A percentile compares a stretch with the other conserved stretches of the same genome.
Conservation (phyloP, 2,113 vertebrate genomes). For the Pagrus major region DNA sequence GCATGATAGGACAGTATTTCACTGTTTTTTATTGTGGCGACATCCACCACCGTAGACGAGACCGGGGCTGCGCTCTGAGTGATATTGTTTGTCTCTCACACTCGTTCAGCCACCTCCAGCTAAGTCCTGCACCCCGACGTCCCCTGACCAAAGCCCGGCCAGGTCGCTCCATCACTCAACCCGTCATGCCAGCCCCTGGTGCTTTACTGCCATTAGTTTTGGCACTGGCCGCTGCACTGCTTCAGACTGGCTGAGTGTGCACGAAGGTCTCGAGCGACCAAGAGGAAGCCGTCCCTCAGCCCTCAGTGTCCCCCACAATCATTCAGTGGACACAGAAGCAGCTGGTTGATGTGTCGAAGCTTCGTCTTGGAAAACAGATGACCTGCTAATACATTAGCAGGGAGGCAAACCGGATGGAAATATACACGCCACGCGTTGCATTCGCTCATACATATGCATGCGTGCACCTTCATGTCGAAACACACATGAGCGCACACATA, state of each 20-base stretch:
- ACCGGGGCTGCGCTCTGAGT: slow-evolving; percentile 36
- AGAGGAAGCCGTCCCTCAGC: slow-evolving; percentile 53
- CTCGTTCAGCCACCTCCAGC: slow-evolving; percentile 52
- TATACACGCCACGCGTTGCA: not conserved
- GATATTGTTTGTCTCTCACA: slow-evolving; percentile 56
- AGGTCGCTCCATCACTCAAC: slow-evolving; percentile 63
- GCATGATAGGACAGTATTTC: slow-evolving; percentile 66
- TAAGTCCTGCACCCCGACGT: slow-evolving; percentile 32
- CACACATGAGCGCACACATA: slow-evolving; percentile 16
- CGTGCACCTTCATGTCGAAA: slow-evolving; percentile 17
- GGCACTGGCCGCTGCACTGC: slow-evolving; percentile 59
- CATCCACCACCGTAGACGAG: slow-evolving; percentile 50
- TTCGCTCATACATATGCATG: slow-evolving; percentile 60
- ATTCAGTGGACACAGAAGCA: slow-evolving; percentile 56
- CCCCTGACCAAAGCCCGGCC: slow-evolving; percentile 53
- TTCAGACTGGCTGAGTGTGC: slow-evolving; percentile 58
- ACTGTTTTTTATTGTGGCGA: slow-evolving; percentile 60
- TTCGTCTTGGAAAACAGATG: slow-evolving; percentile 32
- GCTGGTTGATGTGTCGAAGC: slow-evolving; percentile 23
- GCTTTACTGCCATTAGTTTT: slow-evolving; percentile 70
- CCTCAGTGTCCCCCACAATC: slow-evolving; percentile 58
- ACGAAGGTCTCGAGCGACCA: slow-evolving; percentile 49
- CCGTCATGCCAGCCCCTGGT: slow-evolving; percentile 51
- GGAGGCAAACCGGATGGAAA: slow-evolving; percentile 1
- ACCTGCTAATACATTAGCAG: slow-evolving; percentile 25